A percentile compares a stretch with the other conserved stretches of the same genome.
Conservation (phyloP, 2,888 invertebrate species). For the Byasa hedistus region DNA sequence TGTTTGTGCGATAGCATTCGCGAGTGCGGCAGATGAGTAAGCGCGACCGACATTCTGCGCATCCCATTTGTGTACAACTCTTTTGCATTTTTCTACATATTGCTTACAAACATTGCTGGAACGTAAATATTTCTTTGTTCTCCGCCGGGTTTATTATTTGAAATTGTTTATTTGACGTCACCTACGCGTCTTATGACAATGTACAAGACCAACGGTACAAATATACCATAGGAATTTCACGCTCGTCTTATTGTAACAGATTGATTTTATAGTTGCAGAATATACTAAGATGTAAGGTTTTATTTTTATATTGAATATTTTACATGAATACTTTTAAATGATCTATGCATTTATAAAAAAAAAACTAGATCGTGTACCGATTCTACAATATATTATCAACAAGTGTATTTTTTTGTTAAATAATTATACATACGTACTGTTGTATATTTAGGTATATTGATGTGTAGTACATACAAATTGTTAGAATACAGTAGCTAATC, state of each 20-base stretch:
- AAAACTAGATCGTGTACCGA: too few relatives aligned
- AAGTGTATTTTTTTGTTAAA: too few relatives aligned
- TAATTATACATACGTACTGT: too few relatives aligned
- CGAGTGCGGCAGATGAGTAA: constrained; percentile 37
- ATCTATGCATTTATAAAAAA: too few relatives aligned
- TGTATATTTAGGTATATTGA: too few relatives aligned
- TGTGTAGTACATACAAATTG: too few relatives aligned
- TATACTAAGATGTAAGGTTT: background rate
- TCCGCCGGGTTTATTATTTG: constrained; percentile 44
- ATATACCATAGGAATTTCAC: constrained; percentile 14
- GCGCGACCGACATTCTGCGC: constrained; percentile 48
- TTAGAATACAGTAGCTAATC: background rate
- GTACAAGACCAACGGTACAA: constrained; percentile 10
- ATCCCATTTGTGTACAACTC: constrained; percentile 42
- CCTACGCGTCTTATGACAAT: constrained; percentile 40
- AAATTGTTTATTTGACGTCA: constrained; percentile 48
- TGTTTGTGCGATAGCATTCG: constrained; percentile 34
- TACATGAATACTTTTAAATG: background rate
- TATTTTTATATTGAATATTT: background rate
- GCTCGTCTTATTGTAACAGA: constrained; percentile 1
- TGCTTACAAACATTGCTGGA: constrained; percentile 62
- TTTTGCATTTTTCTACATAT: constrained; percentile 63
- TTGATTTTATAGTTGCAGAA: background rate
- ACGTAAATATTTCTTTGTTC: constrained; percentile 50
- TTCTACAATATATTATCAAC: too few relatives aligned